Conservation (phyloP, 2,113 vertebrate genomes). For the Aramus guarauna region DNA sequence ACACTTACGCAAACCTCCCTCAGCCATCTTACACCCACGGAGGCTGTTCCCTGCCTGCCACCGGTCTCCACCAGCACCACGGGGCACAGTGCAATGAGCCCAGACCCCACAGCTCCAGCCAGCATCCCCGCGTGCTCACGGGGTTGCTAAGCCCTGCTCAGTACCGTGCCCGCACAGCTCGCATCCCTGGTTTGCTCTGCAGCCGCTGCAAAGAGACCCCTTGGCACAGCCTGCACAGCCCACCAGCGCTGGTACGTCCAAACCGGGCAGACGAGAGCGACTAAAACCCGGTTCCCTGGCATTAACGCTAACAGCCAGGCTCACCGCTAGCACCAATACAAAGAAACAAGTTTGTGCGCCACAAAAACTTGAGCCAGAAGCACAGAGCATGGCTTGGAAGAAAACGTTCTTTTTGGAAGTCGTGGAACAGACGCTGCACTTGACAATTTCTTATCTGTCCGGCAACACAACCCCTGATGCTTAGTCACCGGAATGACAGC, state of each 20-base stretch:
- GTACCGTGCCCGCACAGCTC: accelerated
- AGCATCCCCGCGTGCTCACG: background rate
- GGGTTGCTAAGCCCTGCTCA: background rate
- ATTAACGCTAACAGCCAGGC: background rate
- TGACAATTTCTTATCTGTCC: background rate
- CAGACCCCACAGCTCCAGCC: background rate
- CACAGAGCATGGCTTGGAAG: background rate
- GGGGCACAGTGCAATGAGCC: background rate
- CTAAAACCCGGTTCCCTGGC: background rate
- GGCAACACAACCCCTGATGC: background rate
- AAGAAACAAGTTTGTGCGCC: background rate
- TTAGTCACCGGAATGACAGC: background rate
- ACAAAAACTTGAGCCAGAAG: background rate
- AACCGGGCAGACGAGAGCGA: background rate
- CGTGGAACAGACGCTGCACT: background rate
- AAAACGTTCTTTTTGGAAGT: background rate
- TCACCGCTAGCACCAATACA: accelerated
- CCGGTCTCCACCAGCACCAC: too few species aligned
- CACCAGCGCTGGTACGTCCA: accelerated
- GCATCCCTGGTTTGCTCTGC: background rate
- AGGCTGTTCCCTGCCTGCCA: background rate
- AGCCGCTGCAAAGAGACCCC: background rate
- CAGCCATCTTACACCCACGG: accelerated
- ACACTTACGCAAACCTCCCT: background rate
- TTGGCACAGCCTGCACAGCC: background rate